phyloP scores from a whole-genome alignment of 2,797 vertebrate species.

The Squalus acanthias region DNA sequence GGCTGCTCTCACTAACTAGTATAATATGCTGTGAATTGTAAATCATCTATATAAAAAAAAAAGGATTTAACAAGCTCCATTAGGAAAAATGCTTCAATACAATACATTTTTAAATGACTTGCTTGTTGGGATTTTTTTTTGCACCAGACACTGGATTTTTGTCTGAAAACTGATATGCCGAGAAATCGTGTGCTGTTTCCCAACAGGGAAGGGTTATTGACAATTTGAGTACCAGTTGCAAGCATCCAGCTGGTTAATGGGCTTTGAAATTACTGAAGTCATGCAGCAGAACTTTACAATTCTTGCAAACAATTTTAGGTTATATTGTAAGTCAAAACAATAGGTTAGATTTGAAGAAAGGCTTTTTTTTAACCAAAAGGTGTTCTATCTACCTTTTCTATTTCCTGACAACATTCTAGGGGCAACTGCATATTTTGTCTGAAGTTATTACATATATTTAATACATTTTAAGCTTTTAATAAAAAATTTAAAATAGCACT shows the following conservation, averaged over 20 bases:
- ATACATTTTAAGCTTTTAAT: not conserved
- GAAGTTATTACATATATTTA: not conserved
- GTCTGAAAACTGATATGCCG: not conserved
- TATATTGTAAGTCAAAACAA: not conserved
- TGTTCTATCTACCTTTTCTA: not conserved
- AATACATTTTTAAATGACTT: not conserved
- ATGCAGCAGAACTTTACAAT: not conserved
- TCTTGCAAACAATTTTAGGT: not conserved
- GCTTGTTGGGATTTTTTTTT: not conserved
- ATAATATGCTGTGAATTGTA: not conserved
- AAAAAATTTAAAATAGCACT: not conserved
- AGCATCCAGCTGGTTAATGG: not conserved
- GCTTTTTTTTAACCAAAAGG: too few relatives aligned
- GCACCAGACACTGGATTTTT: not conserved
- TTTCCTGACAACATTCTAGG: not conserved
- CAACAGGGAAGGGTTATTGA: not conserved
- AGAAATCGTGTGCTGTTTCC: not conserved
- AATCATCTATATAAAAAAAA: not conserved
- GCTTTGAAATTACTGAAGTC: not conserved
- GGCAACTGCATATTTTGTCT: not conserved
- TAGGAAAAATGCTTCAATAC: not conserved
- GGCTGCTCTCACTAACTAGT: not conserved
- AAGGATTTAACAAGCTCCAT: not conserved
- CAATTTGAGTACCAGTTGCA: not conserved
- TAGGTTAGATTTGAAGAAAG: not conserved